Conservation (phyloP, 2,888 invertebrate genomes). For the Ditula angustiorana region DNA sequence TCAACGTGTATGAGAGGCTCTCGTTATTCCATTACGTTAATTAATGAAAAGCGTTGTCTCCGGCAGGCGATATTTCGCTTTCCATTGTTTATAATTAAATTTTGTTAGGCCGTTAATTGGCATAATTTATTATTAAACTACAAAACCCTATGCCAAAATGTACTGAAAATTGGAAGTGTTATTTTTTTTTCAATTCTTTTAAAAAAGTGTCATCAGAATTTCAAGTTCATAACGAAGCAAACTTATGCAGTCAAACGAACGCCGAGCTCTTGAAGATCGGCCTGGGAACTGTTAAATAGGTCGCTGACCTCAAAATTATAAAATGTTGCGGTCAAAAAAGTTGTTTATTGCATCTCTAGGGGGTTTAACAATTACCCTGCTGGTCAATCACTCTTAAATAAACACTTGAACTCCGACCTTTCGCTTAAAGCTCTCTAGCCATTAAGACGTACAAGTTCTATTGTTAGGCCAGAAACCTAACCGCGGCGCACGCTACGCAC, state of each 20-base stretch:
- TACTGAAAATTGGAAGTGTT: not conserved
- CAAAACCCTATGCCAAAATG: not conserved
- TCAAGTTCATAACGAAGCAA: not conserved
- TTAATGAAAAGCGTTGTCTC: conserved; percentile 25
- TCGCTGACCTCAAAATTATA: not conserved
- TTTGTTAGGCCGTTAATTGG: not conserved
- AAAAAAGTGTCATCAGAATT: not conserved
- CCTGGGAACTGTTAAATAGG: not conserved
- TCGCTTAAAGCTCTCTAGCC: too few species aligned
- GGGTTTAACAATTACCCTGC: not conserved
- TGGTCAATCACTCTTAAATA: too few species aligned
- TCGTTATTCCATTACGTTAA: conserved; percentile 22
- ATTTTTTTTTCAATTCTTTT: not conserved
- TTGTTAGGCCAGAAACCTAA: too few species aligned
- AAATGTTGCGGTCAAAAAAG: not conserved
- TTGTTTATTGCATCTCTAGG: not conserved
- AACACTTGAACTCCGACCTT: too few species aligned
- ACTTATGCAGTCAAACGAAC: too few species aligned
- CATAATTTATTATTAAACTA: not conserved
- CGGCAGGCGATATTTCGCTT: conserved; percentile 11
- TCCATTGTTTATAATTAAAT: conserved; percentile 7
- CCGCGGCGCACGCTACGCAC: too few species aligned
- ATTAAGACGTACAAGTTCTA: too few species aligned
- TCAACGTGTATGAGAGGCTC: conserved; percentile 5
- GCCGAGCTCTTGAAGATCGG: not conserved